These are phyloP conservation scores for Cinclus mexicanus DNA, from an alignment of 2,113 vertebrate genomes.

Conservation along the genomic window DNA sequence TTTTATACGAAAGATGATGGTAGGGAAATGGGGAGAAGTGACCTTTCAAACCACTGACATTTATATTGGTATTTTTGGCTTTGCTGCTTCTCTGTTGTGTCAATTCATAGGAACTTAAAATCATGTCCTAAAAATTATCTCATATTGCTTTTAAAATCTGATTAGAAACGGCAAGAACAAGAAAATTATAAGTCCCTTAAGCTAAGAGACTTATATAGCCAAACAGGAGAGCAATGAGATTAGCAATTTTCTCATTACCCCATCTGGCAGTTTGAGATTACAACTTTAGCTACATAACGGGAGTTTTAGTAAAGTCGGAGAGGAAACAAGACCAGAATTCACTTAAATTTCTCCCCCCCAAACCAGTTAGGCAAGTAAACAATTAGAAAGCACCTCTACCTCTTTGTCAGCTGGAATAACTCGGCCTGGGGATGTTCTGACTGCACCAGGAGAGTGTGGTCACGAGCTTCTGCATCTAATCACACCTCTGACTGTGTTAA, in stretches of 20 bases:
- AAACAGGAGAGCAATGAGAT: neutral
- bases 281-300: neutral
- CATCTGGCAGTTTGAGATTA: neutral
- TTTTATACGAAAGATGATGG: neutral
- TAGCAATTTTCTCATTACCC: neutral
- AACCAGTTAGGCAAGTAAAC: neutral
- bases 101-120: neutral
- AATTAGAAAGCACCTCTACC: neutral
- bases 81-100: neutral
- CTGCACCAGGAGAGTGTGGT: neutral
- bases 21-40: neutral
- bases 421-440: neutral
- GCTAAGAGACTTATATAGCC: neutral
- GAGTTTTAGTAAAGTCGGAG: neutral
- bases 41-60: constrained; percentile 33
- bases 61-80: neutral
- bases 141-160: neutral
- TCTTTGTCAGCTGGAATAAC: neutral
- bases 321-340: neutral
- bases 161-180: neutral
- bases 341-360: neutral
- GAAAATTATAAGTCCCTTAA: neutral
- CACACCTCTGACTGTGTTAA: neutral
- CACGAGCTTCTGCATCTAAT: neutral
- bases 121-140: neutral